A percentile compares a stretch with the other conserved stretches of the same genome.
Evolutionary conservation across 2,888 invertebrate species (phyloP).

Genomic region (Cephus spinipes): DNA sequence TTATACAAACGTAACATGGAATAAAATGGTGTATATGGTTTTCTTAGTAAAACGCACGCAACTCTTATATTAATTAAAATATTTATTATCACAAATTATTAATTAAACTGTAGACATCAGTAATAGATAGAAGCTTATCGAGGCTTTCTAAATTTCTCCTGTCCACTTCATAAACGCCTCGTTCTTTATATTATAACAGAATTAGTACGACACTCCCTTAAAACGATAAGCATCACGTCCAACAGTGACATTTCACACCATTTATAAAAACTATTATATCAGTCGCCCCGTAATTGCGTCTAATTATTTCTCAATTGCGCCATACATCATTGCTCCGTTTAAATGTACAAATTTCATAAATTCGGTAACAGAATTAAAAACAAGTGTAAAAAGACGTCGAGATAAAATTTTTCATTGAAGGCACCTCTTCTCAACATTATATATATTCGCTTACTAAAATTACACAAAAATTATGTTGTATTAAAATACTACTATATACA

Average conservation of each 20-base stretch:
- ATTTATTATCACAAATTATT: conserved; percentile 66
- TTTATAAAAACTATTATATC: background rate
- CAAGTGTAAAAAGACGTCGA: conserved; percentile 15
- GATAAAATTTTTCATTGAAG: conserved; percentile 48
- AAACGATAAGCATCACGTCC: conserved; percentile 7
- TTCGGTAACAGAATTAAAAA: no score
- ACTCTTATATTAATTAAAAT: conserved; percentile 49
- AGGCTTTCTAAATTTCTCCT: conserved; percentile 17
- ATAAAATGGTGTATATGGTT: no score
- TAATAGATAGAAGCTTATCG: conserved; percentile 50
- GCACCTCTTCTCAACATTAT: conserved; percentile 55
- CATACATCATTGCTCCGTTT: background rate
- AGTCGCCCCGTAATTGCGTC: background rate
- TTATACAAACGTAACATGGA: no score
- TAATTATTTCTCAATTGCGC: conserved; percentile 5
- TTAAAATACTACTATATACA: conserved; percentile 64
- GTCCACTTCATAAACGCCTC: conserved; percentile 1
- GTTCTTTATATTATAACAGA: background rate
- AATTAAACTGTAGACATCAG: conserved; percentile 54
- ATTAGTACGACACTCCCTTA: no score
- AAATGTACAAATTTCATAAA: no score
- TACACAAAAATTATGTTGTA: conserved; percentile 59
- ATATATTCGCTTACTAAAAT: conserved; percentile 51
- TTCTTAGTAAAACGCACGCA: background rate
- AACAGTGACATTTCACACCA: background rate